These are phyloP conservation scores for Nomada goodeniana DNA, from an alignment of 2,888 invertebrate species.

Conservation along the genomic window DNA sequence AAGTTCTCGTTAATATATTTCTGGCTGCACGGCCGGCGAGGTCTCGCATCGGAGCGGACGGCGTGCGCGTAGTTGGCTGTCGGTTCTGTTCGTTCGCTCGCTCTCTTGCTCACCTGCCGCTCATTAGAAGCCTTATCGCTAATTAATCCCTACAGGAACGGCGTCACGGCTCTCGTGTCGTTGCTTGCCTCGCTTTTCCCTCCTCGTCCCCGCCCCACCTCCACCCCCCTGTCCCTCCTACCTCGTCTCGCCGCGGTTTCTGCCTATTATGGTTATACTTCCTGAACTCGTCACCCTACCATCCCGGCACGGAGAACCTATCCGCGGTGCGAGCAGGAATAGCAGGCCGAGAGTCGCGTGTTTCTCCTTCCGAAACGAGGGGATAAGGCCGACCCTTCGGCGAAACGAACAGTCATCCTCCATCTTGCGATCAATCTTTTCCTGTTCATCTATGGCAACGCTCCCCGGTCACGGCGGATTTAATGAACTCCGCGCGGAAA, in stretches of 20 bases:
- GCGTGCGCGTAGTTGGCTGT: conserved; percentile 60
- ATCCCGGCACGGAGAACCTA: conserved; percentile 45
- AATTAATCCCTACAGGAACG: conserved; percentile 83
- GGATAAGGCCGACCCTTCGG: conserved; percentile 40
- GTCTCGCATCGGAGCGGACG: conserved; percentile 17
- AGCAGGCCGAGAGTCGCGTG: conserved; percentile 53
- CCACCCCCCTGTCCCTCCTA: background rate
- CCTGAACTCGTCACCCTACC: conserved; percentile 78
- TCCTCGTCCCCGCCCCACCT: conserved; percentile 56
- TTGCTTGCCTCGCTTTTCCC: conserved; percentile 75
- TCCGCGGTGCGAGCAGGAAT: conserved; percentile 61
- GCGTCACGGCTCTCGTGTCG: conserved; percentile 83
- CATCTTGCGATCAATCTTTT: conserved; percentile 54
- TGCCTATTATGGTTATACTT: conserved; percentile 77
- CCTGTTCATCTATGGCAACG: conserved; percentile 50
- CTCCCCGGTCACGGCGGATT: conserved; percentile 16
- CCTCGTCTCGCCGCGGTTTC: conserved; percentile 39
- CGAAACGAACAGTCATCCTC: conserved; percentile 58
- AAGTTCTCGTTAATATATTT: conserved; percentile 53
- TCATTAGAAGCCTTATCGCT: conserved; percentile 84
- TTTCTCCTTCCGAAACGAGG: conserved; percentile 59
- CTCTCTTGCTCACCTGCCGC: conserved; percentile 82
- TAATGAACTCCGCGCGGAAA: conserved; percentile 42
- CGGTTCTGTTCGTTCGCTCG: conserved; percentile 70
- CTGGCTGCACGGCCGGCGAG: background rate